Percentiles rank a stretch among this genome's conserved stretches.
Evolutionary conservation across 2,113 vertebrate species (phyloP).

Genomic region (Lathamus discolor): DNA sequence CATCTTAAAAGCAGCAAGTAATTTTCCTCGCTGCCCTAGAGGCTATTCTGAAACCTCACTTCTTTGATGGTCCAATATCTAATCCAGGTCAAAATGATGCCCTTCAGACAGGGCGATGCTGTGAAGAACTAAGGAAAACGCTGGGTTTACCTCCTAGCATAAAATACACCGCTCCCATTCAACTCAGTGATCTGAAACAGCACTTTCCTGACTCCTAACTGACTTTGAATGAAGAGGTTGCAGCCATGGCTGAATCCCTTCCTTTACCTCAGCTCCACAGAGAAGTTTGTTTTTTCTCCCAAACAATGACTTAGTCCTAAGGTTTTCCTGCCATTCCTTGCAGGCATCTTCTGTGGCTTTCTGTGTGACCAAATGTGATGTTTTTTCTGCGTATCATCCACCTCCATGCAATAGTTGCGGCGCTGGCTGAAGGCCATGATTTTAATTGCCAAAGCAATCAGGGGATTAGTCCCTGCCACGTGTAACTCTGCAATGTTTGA

Average conservation of each 20-base stretch:
- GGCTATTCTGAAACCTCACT: background rate
- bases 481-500: background rate
- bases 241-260: background rate
- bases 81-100: background rate
- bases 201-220: background rate
- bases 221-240: background rate
- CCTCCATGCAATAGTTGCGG: background rate
- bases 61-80: background rate
- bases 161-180: background rate
- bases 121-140: background rate
- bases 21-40: background rate
- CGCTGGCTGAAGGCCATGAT: background rate
- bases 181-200: background rate
- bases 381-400: background rate
- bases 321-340: background rate
- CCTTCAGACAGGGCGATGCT: background rate
- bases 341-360: background rate
- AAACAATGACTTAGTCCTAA: background rate
- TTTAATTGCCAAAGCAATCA: conserved; percentile 43
- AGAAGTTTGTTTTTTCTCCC: background rate
- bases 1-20: conserved; percentile 14
- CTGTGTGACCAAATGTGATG: background rate
- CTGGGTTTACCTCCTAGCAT: background rate
- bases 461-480: background rate
- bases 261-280: background rate